phyloP scores from a whole-genome alignment of 2,113 vertebrate species.

The Pica pica region DNA sequence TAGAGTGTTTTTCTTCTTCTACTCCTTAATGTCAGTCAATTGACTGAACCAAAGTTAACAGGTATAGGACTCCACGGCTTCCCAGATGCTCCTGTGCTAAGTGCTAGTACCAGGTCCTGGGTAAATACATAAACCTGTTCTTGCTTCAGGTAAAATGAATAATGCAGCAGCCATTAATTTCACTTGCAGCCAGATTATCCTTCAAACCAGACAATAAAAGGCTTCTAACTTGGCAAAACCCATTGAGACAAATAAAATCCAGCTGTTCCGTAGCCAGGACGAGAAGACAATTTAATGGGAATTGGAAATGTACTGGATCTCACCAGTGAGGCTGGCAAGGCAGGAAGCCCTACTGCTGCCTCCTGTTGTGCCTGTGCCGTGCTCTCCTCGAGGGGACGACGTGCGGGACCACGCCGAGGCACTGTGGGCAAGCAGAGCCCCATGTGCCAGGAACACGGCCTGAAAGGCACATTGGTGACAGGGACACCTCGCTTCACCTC shows the following conservation, averaged over 20 bases:
- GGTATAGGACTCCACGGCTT: not conserved
- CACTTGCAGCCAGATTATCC: accelerated
- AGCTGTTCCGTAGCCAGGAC: not conserved
- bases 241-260: not conserved
- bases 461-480: not conserved
- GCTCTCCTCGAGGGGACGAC: not conserved
- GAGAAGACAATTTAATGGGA: not conserved
- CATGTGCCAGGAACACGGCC: accelerated
- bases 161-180: not conserved
- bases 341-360: not conserved
- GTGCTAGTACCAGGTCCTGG: not conserved
- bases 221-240: not conserved
- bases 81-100: not conserved
- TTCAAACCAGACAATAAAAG: not conserved
- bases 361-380: not conserved
- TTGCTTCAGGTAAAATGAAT: not conserved
- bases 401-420: accelerated
- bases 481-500: not conserved
- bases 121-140: not conserved
- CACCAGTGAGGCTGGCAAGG: not conserved
- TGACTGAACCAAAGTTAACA: not conserved
- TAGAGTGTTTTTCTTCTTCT: not conserved
- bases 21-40: not conserved
- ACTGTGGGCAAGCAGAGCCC: accelerated
- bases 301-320: not conserved